Conservation (phyloP, 37 sponge, comb jelly and placozoan genomes). For the Axinella damicornis region DNA sequence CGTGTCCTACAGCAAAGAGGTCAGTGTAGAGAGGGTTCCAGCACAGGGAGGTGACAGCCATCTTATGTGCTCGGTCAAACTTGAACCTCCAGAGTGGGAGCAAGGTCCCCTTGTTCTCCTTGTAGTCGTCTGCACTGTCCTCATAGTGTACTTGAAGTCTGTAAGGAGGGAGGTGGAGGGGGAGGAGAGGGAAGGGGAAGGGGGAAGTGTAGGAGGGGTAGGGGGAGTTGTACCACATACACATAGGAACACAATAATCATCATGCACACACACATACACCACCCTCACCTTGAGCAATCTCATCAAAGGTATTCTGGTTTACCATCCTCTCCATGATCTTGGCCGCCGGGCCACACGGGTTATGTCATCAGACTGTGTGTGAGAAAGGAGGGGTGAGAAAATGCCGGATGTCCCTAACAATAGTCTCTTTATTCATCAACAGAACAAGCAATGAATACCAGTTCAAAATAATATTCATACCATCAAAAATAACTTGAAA, state of each 20-base stretch:
- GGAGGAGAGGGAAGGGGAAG: too few relatives aligned
- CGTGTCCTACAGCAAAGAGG: slow-evolving; percentile 95
- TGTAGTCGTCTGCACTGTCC: slow-evolving; percentile 92
- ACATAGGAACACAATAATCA: too few relatives aligned
- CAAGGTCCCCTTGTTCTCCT: slow-evolving; percentile 76
- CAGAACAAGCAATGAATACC: too few relatives aligned
- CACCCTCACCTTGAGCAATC: slow-evolving; percentile 88
- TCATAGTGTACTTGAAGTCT: too few relatives aligned
- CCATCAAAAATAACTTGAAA: too few relatives aligned
- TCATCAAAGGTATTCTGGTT: slow-evolving; percentile 99
- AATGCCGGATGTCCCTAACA: too few relatives aligned
- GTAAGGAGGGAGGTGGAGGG: too few relatives aligned
- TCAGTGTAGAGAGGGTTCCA: slow-evolving; percentile 94
- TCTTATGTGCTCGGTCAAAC: slow-evolving; percentile 85
- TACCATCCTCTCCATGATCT: slow-evolving; percentile 98
- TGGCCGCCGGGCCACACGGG: slow-evolving; percentile 70
- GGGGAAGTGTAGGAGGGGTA: too few relatives aligned
- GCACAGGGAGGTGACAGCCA: slow-evolving; percentile 85
- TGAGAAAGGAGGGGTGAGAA: slow-evolving; percentile 4
- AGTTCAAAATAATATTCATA: too few relatives aligned
- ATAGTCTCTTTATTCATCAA: too few relatives aligned
- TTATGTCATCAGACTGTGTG: slow-evolving; percentile 86
- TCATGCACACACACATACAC: too few relatives aligned
- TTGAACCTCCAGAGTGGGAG: slow-evolving; percentile 96
- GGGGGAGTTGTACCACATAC: too few relatives aligned